Evolutionary conservation across 2,888 invertebrate species (phyloP).

Genomic region (Drosophila aldrichi): DNA sequence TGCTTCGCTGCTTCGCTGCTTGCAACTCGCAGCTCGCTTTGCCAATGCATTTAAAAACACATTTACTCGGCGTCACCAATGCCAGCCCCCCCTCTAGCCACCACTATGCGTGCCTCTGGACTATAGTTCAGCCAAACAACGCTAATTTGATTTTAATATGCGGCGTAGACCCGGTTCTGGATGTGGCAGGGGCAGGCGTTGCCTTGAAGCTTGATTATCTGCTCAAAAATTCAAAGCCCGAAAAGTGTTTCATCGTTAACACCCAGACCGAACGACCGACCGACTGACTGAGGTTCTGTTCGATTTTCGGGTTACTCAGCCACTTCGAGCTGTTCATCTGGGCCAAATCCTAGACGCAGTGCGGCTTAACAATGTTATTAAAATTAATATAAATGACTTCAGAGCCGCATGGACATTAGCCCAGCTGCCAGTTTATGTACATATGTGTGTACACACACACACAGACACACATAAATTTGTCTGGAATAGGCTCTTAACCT

Average conservation of each 20-base stretch:
- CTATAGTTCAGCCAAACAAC: slow-evolving; percentile 37
- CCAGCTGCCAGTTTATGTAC: background rate
- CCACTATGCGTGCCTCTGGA: background rate
- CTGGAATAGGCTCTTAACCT: slow-evolving; percentile 15
- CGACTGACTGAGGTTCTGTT: slow-evolving; percentile 3
- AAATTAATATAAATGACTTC: slow-evolving; percentile 81
- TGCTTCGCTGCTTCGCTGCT: slow-evolving; percentile 4
- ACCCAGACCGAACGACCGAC: slow-evolving; percentile 33
- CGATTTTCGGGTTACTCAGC: slow-evolving; percentile 3
- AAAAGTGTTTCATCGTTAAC: slow-evolving; percentile 79
- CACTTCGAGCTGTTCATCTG: slow-evolving; percentile 3
- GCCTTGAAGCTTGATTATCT: slow-evolving; percentile 63
- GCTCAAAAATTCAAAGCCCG: slow-evolving; percentile 68
- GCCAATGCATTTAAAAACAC: slow-evolving; percentile 61
- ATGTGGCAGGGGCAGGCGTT: slow-evolving; percentile 10
- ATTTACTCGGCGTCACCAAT: slow-evolving; percentile 42
- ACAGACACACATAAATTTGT: background rate
- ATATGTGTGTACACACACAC: background rate
- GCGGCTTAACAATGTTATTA: slow-evolving; percentile 80
- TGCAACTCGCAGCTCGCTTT: slow-evolving; percentile 3
- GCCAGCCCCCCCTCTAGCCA: background rate
- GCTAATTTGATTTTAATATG: slow-evolving; percentile 78
- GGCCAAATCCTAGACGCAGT: slow-evolving; percentile 41
- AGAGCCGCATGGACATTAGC: slow-evolving; percentile 49
- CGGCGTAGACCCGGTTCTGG: slow-evolving; percentile 34